Conservation (phyloP, 2,113 vertebrate genomes). For the Caranx melampygus region DNA sequence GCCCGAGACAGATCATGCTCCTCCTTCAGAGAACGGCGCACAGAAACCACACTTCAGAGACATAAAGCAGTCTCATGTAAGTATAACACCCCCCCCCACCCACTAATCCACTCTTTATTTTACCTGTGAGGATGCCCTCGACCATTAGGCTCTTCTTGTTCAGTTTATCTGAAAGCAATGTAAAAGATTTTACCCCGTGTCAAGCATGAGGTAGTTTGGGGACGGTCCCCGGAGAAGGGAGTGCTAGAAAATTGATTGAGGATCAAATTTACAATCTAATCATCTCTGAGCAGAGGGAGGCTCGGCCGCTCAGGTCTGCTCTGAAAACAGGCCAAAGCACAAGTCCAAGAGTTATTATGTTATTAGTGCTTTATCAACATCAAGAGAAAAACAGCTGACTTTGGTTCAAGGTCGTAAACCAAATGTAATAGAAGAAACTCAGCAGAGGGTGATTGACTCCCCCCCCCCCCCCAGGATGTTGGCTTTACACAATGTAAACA, state of each 20-base stretch:
- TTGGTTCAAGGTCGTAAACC: slow-evolving; percentile 38
- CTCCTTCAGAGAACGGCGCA: slow-evolving; percentile 33
- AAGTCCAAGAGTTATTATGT: slow-evolving; percentile 31
- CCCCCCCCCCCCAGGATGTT: no score
- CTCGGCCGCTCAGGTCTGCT: not conserved
- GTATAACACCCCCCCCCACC: not conserved
- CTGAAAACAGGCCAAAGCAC: slow-evolving; percentile 27
- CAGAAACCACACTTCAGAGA: slow-evolving; percentile 53
- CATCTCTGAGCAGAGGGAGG: slow-evolving; percentile 28
- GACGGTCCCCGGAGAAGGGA: slow-evolving; percentile 25
- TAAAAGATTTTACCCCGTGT: not conserved
- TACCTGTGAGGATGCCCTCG: not conserved
- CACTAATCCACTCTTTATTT: slow-evolving; percentile 34
- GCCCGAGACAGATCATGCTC: slow-evolving; percentile 20
- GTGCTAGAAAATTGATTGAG: slow-evolving; percentile 66
- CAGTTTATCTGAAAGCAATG: slow-evolving; percentile 22
- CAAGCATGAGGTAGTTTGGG: slow-evolving; percentile 46
- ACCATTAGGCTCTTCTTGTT: slow-evolving; percentile 16
- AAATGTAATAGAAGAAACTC: not conserved
- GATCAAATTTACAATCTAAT: slow-evolving; percentile 70
- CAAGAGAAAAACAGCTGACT: slow-evolving; percentile 21
- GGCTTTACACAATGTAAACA: no score
- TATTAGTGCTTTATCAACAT: slow-evolving; percentile 37
- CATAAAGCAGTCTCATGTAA: not conserved
- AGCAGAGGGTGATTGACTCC: not conserved